Base-by-base conservation (phyloP, 2,113 vertebrate species). In the Tretioscincus oriximinensis region DNA sequence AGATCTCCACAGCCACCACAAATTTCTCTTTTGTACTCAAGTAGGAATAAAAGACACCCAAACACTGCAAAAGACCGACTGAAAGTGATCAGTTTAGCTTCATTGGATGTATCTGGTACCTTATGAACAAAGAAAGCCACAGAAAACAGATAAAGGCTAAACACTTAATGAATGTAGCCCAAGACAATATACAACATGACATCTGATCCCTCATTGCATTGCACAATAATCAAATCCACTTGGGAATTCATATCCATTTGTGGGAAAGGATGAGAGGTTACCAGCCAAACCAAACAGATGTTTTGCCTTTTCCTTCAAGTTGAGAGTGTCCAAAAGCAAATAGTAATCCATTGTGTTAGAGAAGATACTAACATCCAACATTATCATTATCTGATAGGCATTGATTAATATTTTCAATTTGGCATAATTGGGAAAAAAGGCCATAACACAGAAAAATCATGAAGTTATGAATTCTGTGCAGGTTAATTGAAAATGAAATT, bases 1-100 rank as follows among this genome's bases (percentile, higher is more conserved):
- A 75, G 29, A 75, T 61, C 28, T 75, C 73, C 73, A 75, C 73
- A 41, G 54, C 73, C 73, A 75, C 73, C 73, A 61, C 61, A 18
- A 22, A 61, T 61, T 75, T 75, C 9, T 54, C 51, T 31, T 75
- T 75, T 0, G 73, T 75, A 8, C 71, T 54, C 71, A 73, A 3
- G 45, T 51, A 2, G 45, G 45, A 7, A 28, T n/a, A 28, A 51
- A 73, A 7, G 45, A 51, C 4, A 73, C 6, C 70, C 70, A 73
- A 18, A 73, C 70, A 20, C 45, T 73, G 26, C 45, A 70, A 5
- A 70, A 70, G 4, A 70, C 21, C 22, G 47, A 28, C 73, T 74
- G 24, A 74, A 74, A 4, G 73, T 74, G 29, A 74, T 74, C 20
- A 74, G 73, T 29, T 74, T 74, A 28, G 73, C 54, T 74, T 74